Evolutionary conservation across 2,888 invertebrate genomes (phyloP).

Genomic region (Stenchaetothrips biformis): DNA sequence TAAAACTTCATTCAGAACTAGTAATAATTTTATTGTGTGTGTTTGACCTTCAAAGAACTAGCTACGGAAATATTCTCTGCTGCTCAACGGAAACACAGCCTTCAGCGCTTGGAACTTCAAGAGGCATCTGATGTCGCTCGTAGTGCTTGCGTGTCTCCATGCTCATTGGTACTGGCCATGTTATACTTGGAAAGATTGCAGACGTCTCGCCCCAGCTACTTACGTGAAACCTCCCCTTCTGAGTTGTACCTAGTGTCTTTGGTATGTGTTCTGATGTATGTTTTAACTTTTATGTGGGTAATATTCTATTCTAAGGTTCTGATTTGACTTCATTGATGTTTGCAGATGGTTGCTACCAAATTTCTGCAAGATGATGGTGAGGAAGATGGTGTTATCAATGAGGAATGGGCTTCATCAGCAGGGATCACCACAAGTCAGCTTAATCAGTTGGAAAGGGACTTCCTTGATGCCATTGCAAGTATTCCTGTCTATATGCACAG

Average conservation of each 20-base stretch:
- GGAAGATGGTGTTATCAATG: slow-evolving; percentile 83
- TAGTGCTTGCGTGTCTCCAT: slow-evolving; percentile 82
- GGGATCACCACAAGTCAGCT: slow-evolving; percentile 66
- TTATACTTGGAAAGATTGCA: slow-evolving; percentile 89
- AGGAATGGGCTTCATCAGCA: slow-evolving; percentile 88
- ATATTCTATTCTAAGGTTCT: slow-evolving; percentile 15
- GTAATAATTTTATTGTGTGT: slow-evolving; percentile 24
- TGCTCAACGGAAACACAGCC: slow-evolving; percentile 66
- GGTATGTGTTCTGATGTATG: slow-evolving; percentile 53
- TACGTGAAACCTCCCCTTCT: slow-evolving; percentile 76
- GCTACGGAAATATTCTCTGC: slow-evolving; percentile 81
- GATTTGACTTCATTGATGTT: slow-evolving; percentile 32
- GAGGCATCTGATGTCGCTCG: slow-evolving; percentile 71
- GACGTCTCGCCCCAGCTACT: slow-evolving; percentile 73
- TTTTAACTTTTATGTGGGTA: slow-evolving; percentile 5
- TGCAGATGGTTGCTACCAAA: slow-evolving; percentile 93
- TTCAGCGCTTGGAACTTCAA: slow-evolving; percentile 70
- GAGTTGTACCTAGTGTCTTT: slow-evolving; percentile 92
- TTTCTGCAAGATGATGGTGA: slow-evolving; percentile 90
- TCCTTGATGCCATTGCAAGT: slow-evolving; percentile 84
- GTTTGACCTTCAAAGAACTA: slow-evolving; percentile 55
- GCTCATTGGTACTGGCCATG: slow-evolving; percentile 86
- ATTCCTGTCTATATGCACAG: slow-evolving; percentile 29
- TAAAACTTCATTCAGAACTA: neutral
- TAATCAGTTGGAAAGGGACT: slow-evolving; percentile 79